Conservation (phyloP, 1,140 invertebrate species). For the Drosophila mayri region DNA sequence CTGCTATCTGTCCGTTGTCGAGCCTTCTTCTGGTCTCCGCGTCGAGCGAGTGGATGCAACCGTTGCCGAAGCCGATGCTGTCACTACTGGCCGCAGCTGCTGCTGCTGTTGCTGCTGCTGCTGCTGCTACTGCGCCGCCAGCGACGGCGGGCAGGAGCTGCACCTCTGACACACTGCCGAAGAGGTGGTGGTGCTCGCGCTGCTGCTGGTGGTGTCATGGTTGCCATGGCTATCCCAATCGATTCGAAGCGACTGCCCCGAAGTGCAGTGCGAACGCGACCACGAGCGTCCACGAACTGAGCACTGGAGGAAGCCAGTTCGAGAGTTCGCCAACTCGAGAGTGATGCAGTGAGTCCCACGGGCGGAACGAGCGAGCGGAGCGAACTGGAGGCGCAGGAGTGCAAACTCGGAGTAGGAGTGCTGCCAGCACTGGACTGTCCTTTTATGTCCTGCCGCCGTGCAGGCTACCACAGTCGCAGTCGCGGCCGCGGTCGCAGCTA, state of each 20-base stretch:
- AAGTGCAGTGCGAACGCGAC: slow-evolving; percentile 62
- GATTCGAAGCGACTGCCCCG: slow-evolving; percentile 60
- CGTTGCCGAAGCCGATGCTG: slow-evolving; percentile 52
- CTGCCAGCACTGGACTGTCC: slow-evolving; percentile 59
- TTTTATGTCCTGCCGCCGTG: slow-evolving; percentile 73
- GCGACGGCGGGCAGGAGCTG: slow-evolving; percentile 41
- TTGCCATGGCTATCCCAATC: slow-evolving; percentile 72
- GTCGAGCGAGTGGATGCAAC: slow-evolving; percentile 55
- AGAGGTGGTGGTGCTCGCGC: slow-evolving; percentile 19
- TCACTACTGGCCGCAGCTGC: slow-evolving; percentile 51
- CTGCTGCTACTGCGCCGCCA: slow-evolving; percentile 19
- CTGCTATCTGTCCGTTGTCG: slow-evolving; percentile 82
- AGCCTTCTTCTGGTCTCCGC: slow-evolving; percentile 50
- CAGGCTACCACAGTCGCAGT: slow-evolving; percentile 26
- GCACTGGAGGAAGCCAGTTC: slow-evolving; percentile 20
- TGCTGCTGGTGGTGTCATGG: slow-evolving; percentile 28
- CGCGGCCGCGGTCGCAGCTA: slow-evolving; percentile 26
- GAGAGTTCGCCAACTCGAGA: slow-evolving; percentile 1
- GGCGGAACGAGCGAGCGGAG: slow-evolving; percentile 29
- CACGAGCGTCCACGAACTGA: slow-evolving; percentile 73
- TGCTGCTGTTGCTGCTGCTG: slow-evolving; percentile 32
- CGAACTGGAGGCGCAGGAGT: slow-evolving; percentile 67
- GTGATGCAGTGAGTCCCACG: slow-evolving; percentile 5
- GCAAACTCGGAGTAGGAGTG: slow-evolving; percentile 79
- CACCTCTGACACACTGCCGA: slow-evolving; percentile 53